Base-by-base conservation (phyloP, 2,797 vertebrate genomes). In the Erethizon dorsatum region DNA sequence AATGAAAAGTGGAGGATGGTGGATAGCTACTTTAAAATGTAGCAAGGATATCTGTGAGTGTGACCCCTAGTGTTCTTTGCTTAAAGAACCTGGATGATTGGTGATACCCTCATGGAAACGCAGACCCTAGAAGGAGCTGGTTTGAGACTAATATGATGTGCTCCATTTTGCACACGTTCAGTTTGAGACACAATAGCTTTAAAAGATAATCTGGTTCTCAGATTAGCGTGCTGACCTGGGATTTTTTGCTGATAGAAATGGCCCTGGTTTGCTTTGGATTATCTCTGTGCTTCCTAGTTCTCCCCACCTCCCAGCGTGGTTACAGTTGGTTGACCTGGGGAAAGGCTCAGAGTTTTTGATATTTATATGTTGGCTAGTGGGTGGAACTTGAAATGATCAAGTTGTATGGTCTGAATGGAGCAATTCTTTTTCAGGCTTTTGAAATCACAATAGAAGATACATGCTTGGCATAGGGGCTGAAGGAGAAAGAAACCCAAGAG, bases 341-440 rank as follows among this genome's bases (percentile, higher is more conserved):
- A 96, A 63, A 83, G 82, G 12, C 83, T 69, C 65, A 69, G 63
- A 93, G 31, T 57, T 77, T 93, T 82, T 56, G 4, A 41, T 96
- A 86, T 94, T 75, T 95, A 24, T 73, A 18, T 31, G 3, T 90
- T 78, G 41, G 11, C n/a, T 89, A 17, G 6, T 91, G 67, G 56
- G 78, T 88, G 80, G 78, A 94, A 75, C 41, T 28, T 93, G 67
- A 94, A 65, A 83, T 91, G 77, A 84, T 80, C 5, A 18, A 31
- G 22, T 10, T 86, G 4, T 88, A 22, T 59, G 28, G 92, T n/a
- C 65, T 77, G 59, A 93, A 77, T 63, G 45, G 54, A 83, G 15
- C 13, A 28, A 10, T 84, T 95, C 56, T 67, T 94, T 91, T 75
- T 80, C 88, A 95, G 80, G 41, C 63, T 61, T 96, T 84, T 65